phyloP scores from a whole-genome alignment of 2,113 vertebrate genomes.

The Prolemur simus region DNA sequence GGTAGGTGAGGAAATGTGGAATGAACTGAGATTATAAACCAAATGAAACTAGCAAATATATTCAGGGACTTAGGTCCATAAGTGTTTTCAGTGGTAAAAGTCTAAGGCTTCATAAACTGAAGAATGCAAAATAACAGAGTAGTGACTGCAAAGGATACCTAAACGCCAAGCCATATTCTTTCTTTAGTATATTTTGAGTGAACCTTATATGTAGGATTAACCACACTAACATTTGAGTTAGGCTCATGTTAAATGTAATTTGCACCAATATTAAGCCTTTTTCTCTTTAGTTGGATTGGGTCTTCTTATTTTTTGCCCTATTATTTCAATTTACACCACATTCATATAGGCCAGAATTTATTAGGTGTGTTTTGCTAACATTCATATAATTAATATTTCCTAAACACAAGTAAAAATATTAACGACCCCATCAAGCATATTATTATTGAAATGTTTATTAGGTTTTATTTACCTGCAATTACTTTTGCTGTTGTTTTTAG shows the following conservation, averaged over 20 bases:
- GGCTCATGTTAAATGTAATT: not conserved
- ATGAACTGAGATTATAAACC: not conserved
- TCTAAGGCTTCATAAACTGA: not conserved
- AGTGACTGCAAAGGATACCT: not conserved
- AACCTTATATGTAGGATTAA: not conserved
- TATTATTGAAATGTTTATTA: not conserved
- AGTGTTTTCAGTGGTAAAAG: not conserved
- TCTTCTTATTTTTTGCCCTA: not conserved
- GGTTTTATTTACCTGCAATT: not conserved
- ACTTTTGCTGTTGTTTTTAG: not conserved
- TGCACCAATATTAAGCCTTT: not conserved
- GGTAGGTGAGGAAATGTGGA: not conserved
- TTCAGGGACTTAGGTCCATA: not conserved
- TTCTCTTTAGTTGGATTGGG: not conserved
- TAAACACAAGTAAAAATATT: not conserved
- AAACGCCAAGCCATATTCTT: not conserved
- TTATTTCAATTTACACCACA: not conserved
- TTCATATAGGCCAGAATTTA: not conserved
- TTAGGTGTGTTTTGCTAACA: not conserved
- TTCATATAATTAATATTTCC: conserved; percentile 6
- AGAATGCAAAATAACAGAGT: not conserved
- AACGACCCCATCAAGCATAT: not conserved
- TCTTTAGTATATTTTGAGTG: not conserved
- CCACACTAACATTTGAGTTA: not conserved
- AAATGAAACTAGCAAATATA: conserved; percentile 1